Conservation (phyloP, 2,113 vertebrate species). For the Gymnorhina tibicen region DNA sequence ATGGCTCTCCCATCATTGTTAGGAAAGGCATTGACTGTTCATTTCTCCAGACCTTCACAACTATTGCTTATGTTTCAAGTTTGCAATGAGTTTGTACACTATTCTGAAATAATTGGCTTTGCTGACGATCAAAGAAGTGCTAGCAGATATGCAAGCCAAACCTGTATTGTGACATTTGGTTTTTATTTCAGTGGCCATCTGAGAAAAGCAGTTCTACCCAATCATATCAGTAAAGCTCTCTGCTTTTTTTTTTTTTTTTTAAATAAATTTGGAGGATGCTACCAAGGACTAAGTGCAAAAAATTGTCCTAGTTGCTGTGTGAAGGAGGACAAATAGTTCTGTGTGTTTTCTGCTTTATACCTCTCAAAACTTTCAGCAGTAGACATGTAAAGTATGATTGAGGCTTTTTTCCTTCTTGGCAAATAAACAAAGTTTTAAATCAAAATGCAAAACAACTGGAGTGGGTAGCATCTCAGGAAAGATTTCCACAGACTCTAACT, state of each 20-base stretch:
- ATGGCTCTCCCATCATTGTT: neutral
- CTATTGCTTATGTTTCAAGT: neutral
- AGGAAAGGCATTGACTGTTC: neutral
- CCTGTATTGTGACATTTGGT: neutral
- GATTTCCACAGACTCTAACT: neutral
- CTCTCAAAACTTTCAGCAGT: neutral
- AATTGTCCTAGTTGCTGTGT: neutral
- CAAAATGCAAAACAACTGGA: neutral
- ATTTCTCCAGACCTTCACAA: neutral
- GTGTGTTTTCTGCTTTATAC: neutral
- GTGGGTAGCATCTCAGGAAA: neutral
- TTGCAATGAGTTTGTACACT: neutral
- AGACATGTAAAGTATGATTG: neutral
- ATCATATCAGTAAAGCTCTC: neutral
- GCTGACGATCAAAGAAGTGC: neutral
- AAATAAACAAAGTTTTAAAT: neutral
- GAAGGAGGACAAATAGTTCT: neutral
- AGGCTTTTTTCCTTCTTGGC: neutral
- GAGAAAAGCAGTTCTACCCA: neutral
- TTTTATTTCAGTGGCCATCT: neutral
- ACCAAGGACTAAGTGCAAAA: neutral
- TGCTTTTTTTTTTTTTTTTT: neutral
- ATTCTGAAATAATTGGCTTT: neutral
- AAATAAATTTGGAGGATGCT: neutral
- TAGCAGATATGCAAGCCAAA: neutral